Base-by-base conservation (phyloP, 2,888 invertebrate genomes). In the Clitarchus hookeri region DNA sequence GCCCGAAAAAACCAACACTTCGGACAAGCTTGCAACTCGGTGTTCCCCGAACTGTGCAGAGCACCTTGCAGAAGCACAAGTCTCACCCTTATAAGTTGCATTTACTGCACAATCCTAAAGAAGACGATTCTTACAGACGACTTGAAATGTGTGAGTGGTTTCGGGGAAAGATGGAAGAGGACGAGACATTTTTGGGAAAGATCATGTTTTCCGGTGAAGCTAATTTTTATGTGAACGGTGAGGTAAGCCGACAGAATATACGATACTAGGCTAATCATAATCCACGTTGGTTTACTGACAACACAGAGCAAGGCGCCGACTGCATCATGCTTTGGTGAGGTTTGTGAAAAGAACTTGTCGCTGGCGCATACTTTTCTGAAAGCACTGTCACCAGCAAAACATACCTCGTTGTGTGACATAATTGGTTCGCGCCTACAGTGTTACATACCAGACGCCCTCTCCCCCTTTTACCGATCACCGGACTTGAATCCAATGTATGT, bases 101-200 rank as follows among this genome's bases (percentile, higher is more conserved):
- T 12, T 4, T 79, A 23, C 12, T 79, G 79, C 23, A 79, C 27
- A 12, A 79, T 23, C 12, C 23, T 12, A n/a, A 2, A 23, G 25
- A 19, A 27, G n/a, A 79, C 25, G 79, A 79, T 79, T n/a, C 79
- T 2, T 6, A n/a, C 79, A 25, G 27, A 4, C 79, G n/a, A 79
- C 26, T 79, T 79, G 26, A 79, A 79, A 79, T 79, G 79, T 79
- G n/a, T n/a, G 13, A 8, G 4, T 79, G 79, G 79, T 79, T 79
- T n/a, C 23, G 12, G 4, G 25, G 25, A 8, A 11, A 48, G n/a
- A 12, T 3, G 25, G 13, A 26, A 13, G 79, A 79, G 79, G 79
- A 79, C 79, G n/a, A 26, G 23, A 13, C 9, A 19, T 79, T 79
- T 13, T 79, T n/a, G 25, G 12, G 16, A 12, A 79, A 25, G 23